These are phyloP conservation scores for Ridgeia piscesae DNA, from an alignment of 1,140 invertebrate species.

Conservation along the genomic window DNA sequence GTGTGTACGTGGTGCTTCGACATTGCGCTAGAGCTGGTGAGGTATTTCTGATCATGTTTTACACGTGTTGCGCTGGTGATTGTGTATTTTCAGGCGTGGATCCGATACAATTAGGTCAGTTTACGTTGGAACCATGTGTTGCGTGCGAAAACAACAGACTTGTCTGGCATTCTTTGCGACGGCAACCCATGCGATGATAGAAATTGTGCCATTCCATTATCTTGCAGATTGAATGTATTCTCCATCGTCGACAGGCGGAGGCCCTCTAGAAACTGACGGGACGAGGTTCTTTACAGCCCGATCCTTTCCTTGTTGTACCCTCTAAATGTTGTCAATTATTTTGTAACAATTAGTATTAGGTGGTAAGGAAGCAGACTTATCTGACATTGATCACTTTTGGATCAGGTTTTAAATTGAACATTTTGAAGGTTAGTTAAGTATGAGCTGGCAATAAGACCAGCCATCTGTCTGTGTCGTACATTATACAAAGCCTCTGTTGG, in stretches of 20 bases:
- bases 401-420: slow-evolving; percentile 6
- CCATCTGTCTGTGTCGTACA: neutral
- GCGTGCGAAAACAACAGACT: neutral
- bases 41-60: neutral
- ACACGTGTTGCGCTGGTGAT: too few relatives aligned
- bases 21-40: neutral
- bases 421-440: neutral
- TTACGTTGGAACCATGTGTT: neutral
- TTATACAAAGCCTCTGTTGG: neutral
- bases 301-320: neutral
- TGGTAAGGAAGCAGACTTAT: neutral
- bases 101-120: neutral
- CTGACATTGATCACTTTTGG: neutral
- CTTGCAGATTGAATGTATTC: neutral
- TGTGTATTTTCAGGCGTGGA: too few relatives aligned
- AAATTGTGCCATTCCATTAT: slow-evolving; percentile 6
- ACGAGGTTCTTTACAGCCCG: neutral
- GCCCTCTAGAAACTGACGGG: neutral
- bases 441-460: neutral
- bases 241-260: neutral
- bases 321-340: neutral
- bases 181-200: neutral
- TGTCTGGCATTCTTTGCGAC: neutral
- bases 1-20: neutral
- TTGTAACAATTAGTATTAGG: neutral